phyloP scores from a whole-genome alignment of 2,888 invertebrate genomes.

The Scelioninae gen. 1 region DNA sequence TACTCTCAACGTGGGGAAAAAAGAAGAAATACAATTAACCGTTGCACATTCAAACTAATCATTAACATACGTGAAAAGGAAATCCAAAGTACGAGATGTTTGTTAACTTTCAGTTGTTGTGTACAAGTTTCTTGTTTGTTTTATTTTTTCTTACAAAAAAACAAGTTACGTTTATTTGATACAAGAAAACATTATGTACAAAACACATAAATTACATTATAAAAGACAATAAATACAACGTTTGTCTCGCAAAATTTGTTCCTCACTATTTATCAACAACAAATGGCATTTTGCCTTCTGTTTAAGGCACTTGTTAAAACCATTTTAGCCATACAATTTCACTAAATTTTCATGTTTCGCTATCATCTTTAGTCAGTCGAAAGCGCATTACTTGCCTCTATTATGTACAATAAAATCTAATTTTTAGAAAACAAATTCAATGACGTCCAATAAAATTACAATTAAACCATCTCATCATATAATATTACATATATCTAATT shows the following conservation, averaged over 20 bases:
- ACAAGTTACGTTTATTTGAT: slow-evolving; percentile 12
- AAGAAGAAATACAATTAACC: slow-evolving; percentile 13
- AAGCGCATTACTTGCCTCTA: slow-evolving; percentile 42
- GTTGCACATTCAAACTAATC: slow-evolving; percentile 31
- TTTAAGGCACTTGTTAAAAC: slow-evolving; percentile 44
- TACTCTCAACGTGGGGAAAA: slow-evolving; percentile 24
- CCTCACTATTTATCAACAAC: slow-evolving; percentile 38
- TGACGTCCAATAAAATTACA: slow-evolving; percentile 46
- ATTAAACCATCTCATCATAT: slow-evolving; percentile 50
- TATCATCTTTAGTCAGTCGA: slow-evolving; percentile 47
- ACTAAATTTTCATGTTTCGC: slow-evolving; percentile 33
- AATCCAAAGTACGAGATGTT: slow-evolving; percentile 23
- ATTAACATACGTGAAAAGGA: slow-evolving; percentile 29
- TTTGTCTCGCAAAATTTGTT: slow-evolving; percentile 43
- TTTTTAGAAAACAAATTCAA: slow-evolving; percentile 53
- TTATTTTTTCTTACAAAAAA: slow-evolving; percentile 9
- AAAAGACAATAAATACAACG: slow-evolving; percentile 57
- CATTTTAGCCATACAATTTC: slow-evolving; percentile 28
- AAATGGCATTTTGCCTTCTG: slow-evolving; percentile 4
- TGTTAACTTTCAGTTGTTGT: slow-evolving; percentile 29
- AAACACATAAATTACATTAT: slow-evolving; percentile 46
- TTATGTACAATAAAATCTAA: slow-evolving; percentile 65
- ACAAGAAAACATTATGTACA: slow-evolving; percentile 29
- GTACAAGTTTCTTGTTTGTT: not conserved
- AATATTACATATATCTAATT: slow-evolving; percentile 42